phyloP scores from a whole-genome alignment of 2,797 vertebrate species.

The Lacerta viridis region DNA sequence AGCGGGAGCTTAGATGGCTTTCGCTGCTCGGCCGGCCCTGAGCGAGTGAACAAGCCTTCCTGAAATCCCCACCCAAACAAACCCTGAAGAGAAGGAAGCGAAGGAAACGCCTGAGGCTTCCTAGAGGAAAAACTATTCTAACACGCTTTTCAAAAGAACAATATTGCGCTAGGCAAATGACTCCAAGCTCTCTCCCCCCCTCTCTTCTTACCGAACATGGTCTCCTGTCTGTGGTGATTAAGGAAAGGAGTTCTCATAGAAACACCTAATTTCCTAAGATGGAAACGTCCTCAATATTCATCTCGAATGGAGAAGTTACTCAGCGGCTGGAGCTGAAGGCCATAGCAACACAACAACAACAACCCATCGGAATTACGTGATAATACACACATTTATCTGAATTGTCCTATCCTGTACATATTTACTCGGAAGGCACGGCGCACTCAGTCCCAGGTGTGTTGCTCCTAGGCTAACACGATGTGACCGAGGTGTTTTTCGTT shows the following conservation, averaged over 20 bases:
- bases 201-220: slow-evolving; percentile 52
- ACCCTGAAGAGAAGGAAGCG: slow-evolving; percentile 74
- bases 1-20: background rate
- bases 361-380: background rate
- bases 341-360: background rate
- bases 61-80: slow-evolving; percentile 75
- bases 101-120: slow-evolving; percentile 73
- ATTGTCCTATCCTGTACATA: background rate
- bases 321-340: too few relatives aligned
- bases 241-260: slow-evolving; percentile 31
- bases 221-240: slow-evolving; percentile 22
- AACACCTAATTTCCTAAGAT: background rate
- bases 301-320: background rate
- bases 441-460: background rate
- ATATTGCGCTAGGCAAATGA: slow-evolving; percentile 60
- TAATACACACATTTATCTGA: background rate
- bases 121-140: slow-evolving; percentile 52
- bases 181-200: slow-evolving; percentile 13
- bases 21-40: too few relatives aligned
- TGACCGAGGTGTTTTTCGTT: too few relatives aligned
- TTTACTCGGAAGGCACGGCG: background rate
- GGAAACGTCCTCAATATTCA: background rate
- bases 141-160: slow-evolving; percentile 42
- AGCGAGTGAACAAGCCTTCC: slow-evolving; percentile 54
- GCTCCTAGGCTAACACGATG: background rate